Evolutionary conservation across 2,797 vertebrate genomes (phyloP).

Genomic region (Pterois miles): DNA sequence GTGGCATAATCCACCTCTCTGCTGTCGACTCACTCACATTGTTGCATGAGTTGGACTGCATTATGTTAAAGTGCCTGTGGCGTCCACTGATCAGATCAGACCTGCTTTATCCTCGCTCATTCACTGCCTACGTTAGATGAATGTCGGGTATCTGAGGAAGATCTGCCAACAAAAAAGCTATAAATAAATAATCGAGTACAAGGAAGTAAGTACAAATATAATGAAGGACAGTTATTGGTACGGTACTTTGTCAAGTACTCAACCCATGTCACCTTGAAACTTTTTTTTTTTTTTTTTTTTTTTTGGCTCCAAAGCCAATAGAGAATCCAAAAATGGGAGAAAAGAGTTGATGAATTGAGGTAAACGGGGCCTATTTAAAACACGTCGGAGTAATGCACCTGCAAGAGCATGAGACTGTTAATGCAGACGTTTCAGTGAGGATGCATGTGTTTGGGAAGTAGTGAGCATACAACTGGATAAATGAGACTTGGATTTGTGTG

Average conservation of each 20-base stretch:
- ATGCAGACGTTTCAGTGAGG: accelerated
- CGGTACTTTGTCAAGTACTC: background rate
- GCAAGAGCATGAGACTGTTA: accelerated
- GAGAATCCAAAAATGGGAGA: background rate
- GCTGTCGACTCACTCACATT: too few relatives aligned
- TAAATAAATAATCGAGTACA: too few relatives aligned
- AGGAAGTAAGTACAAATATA: background rate
- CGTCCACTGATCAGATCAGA: background rate
- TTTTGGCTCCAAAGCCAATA: background rate
- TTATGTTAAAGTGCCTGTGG: background rate
- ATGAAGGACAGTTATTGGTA: too few relatives aligned
- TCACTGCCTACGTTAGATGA: background rate
- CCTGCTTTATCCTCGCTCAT: background rate
- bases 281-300: background rate
- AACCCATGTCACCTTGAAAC: background rate
- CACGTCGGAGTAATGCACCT: background rate
- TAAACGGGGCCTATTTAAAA: background rate
- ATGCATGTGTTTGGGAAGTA: background rate
- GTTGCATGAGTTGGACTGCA: background rate
- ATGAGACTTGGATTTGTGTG: background rate
- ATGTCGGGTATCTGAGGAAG: background rate
- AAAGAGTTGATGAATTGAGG: background rate
- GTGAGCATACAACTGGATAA: background rate
- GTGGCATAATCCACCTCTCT: too few relatives aligned
- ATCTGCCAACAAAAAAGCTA: background rate